Evolutionary conservation across 2,113 vertebrate species (phyloP).

Genomic region (Holacanthus passer): DNA sequence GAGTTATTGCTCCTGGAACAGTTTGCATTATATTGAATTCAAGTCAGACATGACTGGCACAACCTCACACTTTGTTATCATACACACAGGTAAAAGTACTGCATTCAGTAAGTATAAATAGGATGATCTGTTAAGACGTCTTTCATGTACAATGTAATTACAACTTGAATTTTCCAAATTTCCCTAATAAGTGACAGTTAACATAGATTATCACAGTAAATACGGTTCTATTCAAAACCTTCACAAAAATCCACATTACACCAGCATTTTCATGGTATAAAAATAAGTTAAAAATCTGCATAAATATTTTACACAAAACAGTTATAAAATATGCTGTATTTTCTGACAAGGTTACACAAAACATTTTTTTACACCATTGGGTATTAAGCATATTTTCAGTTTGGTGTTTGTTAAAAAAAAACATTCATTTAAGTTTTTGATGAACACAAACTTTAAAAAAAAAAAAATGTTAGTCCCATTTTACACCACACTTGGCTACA

Average conservation of each 20-base stretch:
- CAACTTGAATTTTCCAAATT: slow-evolving; percentile 47
- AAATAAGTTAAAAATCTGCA: slow-evolving; percentile 99
- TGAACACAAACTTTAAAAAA: slow-evolving; percentile 33
- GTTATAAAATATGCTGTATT: slow-evolving; percentile 71
- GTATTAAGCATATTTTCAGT: slow-evolving; percentile 44
- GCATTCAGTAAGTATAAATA: slow-evolving; percentile 66
- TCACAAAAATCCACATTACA: slow-evolving; percentile 88
- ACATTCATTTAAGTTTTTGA: slow-evolving; percentile 58
- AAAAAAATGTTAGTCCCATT: slow-evolving; percentile 42
- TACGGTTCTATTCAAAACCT: slow-evolving; percentile 59
- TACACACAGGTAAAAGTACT: slow-evolving; percentile 50
- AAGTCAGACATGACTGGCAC: slow-evolving; percentile 13
- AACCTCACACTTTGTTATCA: slow-evolving; percentile 31
- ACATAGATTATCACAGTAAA: slow-evolving; percentile 70
- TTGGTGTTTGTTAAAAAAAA: slow-evolving; percentile 48
- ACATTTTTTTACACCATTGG: slow-evolving; percentile 37
- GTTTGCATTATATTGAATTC: slow-evolving; percentile 22
- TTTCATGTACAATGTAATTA: slow-evolving; percentile 45
- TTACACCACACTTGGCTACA: slow-evolving; percentile 26
- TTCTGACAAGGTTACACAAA: slow-evolving; percentile 63
- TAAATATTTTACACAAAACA: slow-evolving; percentile 92
- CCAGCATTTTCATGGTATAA: slow-evolving; percentile 89
- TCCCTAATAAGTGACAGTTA: slow-evolving; percentile 48
- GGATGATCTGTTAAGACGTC: slow-evolving; percentile 48
- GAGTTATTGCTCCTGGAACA: slow-evolving; percentile 61